A percentile compares a stretch with the other conserved stretches of the same genome.
Conservation (phyloP, 2,888 invertebrate genomes). For the Drosophila birchii region DNA sequence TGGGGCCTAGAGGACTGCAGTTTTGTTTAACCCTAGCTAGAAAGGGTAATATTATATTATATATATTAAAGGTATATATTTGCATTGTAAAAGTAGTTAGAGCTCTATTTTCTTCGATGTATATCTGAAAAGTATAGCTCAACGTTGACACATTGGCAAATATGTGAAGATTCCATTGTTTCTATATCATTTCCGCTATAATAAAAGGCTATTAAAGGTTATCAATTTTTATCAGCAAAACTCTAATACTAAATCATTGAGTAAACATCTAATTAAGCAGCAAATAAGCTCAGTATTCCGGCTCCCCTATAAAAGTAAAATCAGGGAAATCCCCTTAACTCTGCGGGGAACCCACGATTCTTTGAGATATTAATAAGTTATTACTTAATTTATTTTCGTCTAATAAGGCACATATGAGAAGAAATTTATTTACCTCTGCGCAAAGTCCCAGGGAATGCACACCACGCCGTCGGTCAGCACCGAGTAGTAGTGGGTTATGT, state of each 20-base stretch:
- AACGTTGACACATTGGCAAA: not conserved
- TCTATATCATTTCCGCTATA: not conserved
- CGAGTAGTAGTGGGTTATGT: slow-evolving; percentile 95
- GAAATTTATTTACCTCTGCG: slow-evolving; percentile 52
- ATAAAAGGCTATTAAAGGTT: not conserved
- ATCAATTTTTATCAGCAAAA: not conserved
- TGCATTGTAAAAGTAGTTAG: not conserved
- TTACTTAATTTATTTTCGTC: slow-evolving; percentile 55
- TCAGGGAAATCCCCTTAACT: not conserved
- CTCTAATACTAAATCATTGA: not conserved
- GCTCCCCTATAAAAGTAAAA: not conserved
- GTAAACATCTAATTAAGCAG: not conserved
- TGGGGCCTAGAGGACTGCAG: slow-evolving; percentile 77
- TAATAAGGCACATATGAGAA: slow-evolving; percentile 61
- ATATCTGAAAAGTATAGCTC: not conserved
- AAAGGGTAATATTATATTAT: not conserved
- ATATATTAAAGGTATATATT: not conserved
- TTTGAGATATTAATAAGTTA: not conserved
- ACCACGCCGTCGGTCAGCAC: slow-evolving; percentile 95
- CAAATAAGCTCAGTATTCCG: not conserved
- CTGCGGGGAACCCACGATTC: not conserved
- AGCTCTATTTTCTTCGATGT: not conserved
- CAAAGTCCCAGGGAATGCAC: slow-evolving; percentile 96
- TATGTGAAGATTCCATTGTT: not conserved
- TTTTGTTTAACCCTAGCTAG: slow-evolving; percentile 30